Conservation (phyloP, 2,888 invertebrate genomes). For the Ashinkailepas kermadecensis region DNA sequence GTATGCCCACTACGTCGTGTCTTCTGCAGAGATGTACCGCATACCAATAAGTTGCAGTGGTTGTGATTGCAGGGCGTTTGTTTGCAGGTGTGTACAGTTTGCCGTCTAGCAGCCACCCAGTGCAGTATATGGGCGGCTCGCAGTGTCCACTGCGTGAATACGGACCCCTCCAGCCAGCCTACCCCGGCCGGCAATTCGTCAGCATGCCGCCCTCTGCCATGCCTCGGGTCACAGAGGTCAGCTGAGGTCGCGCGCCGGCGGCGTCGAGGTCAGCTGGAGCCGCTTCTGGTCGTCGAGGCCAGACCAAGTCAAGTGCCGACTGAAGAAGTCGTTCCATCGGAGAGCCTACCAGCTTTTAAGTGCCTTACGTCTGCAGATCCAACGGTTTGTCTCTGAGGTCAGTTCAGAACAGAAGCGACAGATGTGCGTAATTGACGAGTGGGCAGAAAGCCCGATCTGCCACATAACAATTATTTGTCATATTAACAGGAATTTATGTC, state of each 20-base stretch:
- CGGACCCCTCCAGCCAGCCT: constrained; percentile 11
- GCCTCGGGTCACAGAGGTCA: background rate
- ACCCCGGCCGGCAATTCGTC: background rate
- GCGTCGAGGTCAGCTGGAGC: background rate
- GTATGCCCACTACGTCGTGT: too few species aligned
- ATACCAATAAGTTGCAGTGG: too few species aligned
- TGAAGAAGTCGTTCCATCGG: background rate
- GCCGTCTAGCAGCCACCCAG: constrained; percentile 11
- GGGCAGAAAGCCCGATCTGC: background rate
- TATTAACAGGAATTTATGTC: too few species aligned
- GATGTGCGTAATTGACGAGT: background rate
- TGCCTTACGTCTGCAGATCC: background rate
- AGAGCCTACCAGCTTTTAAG: background rate
- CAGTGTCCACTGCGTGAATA: constrained; percentile 10
- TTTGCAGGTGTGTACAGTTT: constrained; percentile 4
- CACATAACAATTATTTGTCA: too few species aligned
- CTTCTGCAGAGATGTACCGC: too few species aligned
- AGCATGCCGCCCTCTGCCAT: background rate
- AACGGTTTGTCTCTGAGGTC: background rate
- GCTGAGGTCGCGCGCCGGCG: background rate
- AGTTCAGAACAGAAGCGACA: background rate
- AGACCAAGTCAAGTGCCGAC: background rate
- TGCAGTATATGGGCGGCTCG: constrained; percentile 10
- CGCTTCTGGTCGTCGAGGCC: background rate
- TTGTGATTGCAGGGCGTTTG: too few species aligned